These are phyloP conservation scores for Chaetophractus vellerosus DNA, from an alignment of 2,797 vertebrate genomes.

Conservation along the genomic window DNA sequence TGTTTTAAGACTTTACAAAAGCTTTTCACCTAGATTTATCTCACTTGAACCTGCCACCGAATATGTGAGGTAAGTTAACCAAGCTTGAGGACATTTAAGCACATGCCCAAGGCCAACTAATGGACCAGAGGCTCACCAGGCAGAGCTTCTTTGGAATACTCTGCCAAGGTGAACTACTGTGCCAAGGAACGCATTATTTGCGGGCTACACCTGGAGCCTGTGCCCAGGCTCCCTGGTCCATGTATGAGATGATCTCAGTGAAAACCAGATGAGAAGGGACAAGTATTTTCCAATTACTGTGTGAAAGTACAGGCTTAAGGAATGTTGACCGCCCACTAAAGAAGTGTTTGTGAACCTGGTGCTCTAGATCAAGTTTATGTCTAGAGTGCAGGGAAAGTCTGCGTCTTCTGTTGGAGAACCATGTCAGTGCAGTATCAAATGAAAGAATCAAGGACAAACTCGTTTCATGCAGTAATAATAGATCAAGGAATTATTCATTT, in stretches of 20 bases:
- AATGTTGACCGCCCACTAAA: neutral
- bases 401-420: neutral
- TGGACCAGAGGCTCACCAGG: neutral
- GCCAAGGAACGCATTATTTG: neutral
- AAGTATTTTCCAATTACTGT: neutral
- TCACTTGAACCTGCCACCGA: neutral
- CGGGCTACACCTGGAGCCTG: neutral
- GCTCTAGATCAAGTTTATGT: neutral
- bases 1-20: slow-evolving; percentile 41
- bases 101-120: neutral
- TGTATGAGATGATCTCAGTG: neutral
- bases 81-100: neutral
- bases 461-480: slow-evolving; percentile 22
- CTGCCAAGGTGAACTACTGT: neutral
- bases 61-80: neutral
- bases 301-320: neutral
- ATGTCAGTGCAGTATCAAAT: neutral
- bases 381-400: neutral
- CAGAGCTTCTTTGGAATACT: neutral
- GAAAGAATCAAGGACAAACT: neutral
- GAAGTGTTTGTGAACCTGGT: neutral
- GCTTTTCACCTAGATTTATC: neutral
- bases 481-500: neutral
- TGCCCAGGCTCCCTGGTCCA: neutral
- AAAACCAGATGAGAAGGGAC: neutral